These are phyloP conservation scores for Thalassophryne amazonica DNA, from an alignment of 2,797 vertebrate species.

Conservation along the genomic window DNA sequence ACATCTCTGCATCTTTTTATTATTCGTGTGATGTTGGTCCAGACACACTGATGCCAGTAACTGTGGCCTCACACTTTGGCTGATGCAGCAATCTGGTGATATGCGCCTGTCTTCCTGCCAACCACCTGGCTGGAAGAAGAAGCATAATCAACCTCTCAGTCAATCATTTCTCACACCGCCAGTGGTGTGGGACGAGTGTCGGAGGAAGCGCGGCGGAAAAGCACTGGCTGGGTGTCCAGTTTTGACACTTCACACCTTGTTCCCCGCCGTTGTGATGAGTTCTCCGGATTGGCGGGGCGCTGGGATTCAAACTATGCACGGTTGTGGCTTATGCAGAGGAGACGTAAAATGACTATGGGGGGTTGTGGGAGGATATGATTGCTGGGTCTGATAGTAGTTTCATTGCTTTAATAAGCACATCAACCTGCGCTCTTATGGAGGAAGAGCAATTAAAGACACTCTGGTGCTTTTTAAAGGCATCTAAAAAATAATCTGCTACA, in stretches of 20 bases:
- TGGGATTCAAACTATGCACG: slow-evolving; percentile 24
- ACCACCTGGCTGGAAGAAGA: slow-evolving; percentile 69
- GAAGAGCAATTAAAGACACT: not conserved
- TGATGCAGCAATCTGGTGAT: slow-evolving; percentile 73
- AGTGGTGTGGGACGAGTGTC: slow-evolving; percentile 58
- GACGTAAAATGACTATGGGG: slow-evolving; percentile 12
- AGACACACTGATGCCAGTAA: slow-evolving; percentile 62
- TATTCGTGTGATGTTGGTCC: slow-evolving; percentile 73
- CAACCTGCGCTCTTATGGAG: slow-evolving; percentile 7
- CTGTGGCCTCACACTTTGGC: slow-evolving; percentile 70
- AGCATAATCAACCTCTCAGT: slow-evolving; percentile 64
- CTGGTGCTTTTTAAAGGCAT: too few species aligned
- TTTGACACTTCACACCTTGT: slow-evolving; percentile 63
- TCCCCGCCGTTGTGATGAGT: slow-evolving; percentile 53
- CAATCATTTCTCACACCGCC: slow-evolving; percentile 59
- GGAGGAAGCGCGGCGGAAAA: slow-evolving; percentile 53
- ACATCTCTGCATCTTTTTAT: slow-evolving; percentile 61
- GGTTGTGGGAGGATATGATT: slow-evolving; percentile 19
- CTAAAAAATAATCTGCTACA: too few species aligned
- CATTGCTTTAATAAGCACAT: slow-evolving; percentile 10
- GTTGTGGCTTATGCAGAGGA: slow-evolving; percentile 13
- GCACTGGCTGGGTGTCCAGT: slow-evolving; percentile 51
- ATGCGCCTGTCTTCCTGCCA: slow-evolving; percentile 61
- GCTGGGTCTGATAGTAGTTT: slow-evolving; percentile 1
- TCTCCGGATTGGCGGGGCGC: slow-evolving; percentile 20